phyloP scores from a whole-genome alignment of 2,888 invertebrate species.

The Caenorhabditis becei region DNA sequence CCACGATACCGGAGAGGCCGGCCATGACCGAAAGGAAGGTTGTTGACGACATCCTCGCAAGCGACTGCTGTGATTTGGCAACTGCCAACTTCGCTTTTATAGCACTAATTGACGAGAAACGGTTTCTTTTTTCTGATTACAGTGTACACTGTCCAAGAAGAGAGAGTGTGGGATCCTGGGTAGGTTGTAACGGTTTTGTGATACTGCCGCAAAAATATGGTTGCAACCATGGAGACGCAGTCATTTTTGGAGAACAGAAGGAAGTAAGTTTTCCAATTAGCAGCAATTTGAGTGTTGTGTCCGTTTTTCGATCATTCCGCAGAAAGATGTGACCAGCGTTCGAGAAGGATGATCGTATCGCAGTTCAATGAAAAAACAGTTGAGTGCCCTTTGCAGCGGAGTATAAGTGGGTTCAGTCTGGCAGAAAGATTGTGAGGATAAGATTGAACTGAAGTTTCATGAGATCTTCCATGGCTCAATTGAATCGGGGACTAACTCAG shows the following conservation, averaged over 20 bases:
- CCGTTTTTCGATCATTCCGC: constrained; percentile 32
- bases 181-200: constrained; percentile 52
- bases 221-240: constrained; percentile 19
- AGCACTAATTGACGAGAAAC: constrained; percentile 43
- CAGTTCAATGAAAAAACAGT: constrained; percentile 13
- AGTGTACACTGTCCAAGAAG: constrained; percentile 44
- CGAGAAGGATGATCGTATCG: constrained; percentile 39
- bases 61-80: constrained; percentile 46
- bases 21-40: constrained; percentile 59
- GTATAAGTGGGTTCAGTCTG: constrained; percentile 5
- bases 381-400: not conserved
- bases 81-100: constrained; percentile 38
- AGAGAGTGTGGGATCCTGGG: constrained; percentile 48
- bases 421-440: constrained; percentile 2
- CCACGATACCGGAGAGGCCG: constrained; percentile 57
- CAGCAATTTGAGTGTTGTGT: constrained; percentile 28
- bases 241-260: constrained; percentile 40
- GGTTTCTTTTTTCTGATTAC: constrained; percentile 51
- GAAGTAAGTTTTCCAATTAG: constrained; percentile 22
- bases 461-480: not conserved
- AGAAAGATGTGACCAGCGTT: not conserved
- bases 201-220: constrained; percentile 13
- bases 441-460: not conserved
- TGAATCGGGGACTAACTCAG: too few species aligned
- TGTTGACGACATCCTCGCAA: constrained; percentile 57